These are phyloP conservation scores for Drosophila busckii DNA, from an alignment of 1,140 invertebrate species.

Conservation along the genomic window DNA sequence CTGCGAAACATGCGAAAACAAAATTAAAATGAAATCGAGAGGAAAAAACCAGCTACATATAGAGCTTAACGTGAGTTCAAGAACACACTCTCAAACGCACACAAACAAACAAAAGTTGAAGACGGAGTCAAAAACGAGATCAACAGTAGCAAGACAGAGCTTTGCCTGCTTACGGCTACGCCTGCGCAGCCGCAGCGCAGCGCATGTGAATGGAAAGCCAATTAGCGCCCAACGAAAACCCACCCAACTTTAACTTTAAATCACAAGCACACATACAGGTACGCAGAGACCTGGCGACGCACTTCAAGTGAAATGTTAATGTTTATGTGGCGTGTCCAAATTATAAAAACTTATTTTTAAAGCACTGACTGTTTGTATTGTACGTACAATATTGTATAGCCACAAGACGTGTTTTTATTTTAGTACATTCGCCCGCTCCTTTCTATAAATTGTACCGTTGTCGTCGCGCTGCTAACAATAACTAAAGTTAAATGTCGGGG, in stretches of 20 bases:
- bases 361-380: constrained; percentile 2
- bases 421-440: not conserved
- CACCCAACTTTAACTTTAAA: constrained; percentile 18
- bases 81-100: constrained; percentile 20
- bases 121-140: no score
- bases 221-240: constrained; percentile 31
- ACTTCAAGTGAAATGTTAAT: constrained; percentile 8
- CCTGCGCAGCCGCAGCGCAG: constrained; percentile 32
- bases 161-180: constrained; percentile 31
- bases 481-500: constrained; percentile 20
- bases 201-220: constrained; percentile 32
- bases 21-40: constrained; percentile 50
- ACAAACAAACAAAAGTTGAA: not conserved
- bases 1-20: constrained; percentile 45
- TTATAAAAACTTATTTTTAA: constrained; percentile 1
- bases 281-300: constrained; percentile 15
- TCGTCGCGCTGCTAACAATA: constrained; percentile 34
- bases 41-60: constrained; percentile 63
- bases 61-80: constrained; percentile 16
- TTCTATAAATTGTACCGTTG: constrained; percentile 13
- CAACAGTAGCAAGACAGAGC: no score
- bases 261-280: constrained; percentile 28
- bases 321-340: constrained; percentile 3
- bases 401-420: constrained; percentile 18
- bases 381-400: constrained; percentile 22